Base-by-base conservation (phyloP, 2,797 vertebrate species). In the Danionella dracula region DNA sequence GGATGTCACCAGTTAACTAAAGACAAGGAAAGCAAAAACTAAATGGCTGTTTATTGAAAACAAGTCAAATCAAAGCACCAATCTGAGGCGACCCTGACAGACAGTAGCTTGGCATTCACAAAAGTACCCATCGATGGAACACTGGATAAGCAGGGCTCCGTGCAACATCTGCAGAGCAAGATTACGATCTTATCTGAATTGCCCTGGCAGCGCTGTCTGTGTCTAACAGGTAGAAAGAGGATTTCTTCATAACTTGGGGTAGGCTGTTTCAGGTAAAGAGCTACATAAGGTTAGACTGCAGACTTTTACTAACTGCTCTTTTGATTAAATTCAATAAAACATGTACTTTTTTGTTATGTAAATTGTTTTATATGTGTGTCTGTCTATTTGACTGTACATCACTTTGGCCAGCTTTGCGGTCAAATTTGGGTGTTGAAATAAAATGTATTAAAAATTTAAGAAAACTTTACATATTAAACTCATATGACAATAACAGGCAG, bases 41-140 rank as follows among this genome's bases (percentile, higher is more conserved):
- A 34, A 60, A 62, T n/a, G 45, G 23, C 46, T 38, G 49, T 31
- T 62, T 29, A n/a, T n/a, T n/a, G n/a, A n/a, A n/a, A n/a, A n/a
- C n/a, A n/a, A 55, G 23, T 31, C 50, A 49, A 10, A 49, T 13
- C 2, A 27, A 50, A 8, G 1, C 31, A 19, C 50, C n/a, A 67
- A 56, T 31, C n/a, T n/a, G n/a, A 60, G 42, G 48, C 50, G 59
- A 64, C 16, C 2, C 15, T 38, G 38, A 53, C 48, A 55, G 27
- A 31, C 48, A 34, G 19, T 16, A 56, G 13, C 34, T 42, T 67
- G 42, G 62, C 64, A 72, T 56, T 72, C 55, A 51, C 21, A 27
- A 51, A 32, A 41, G 32, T 35, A 27, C 13, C 41, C 11, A 37
- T 49, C 32, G 13, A 29, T 2, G 2, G 29, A 32, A 49, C 32